These are phyloP conservation scores for Cichlasoma orientale DNA, from an alignment of 2,797 vertebrate genomes.

Conservation along the genomic window DNA sequence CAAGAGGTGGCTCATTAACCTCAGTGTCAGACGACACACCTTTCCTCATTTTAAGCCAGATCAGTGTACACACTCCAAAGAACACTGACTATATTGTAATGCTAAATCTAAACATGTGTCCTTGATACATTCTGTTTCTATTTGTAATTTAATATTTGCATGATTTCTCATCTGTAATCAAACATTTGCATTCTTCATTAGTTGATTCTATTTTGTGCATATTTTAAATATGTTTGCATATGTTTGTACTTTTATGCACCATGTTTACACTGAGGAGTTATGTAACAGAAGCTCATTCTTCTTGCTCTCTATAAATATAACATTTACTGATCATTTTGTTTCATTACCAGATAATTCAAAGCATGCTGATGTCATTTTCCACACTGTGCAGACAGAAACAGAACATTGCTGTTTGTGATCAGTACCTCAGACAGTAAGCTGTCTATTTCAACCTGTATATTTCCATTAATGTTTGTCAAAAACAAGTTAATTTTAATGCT, in stretches of 20 bases:
- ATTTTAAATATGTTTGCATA: background rate
- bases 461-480: too few relatives aligned
- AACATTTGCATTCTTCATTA: slow-evolving; percentile 20
- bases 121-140: slow-evolving; percentile 35
- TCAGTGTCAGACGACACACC: background rate
- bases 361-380: background rate
- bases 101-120: slow-evolving; percentile 6
- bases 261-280: slow-evolving; percentile 2
- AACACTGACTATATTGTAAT: background rate
- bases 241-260: background rate
- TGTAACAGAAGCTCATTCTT: background rate
- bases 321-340: background rate
- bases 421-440: background rate
- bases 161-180: slow-evolving; percentile 26
- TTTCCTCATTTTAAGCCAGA: background rate
- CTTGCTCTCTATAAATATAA: background rate
- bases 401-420: background rate
- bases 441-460: too few relatives aligned
- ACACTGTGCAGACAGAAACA: background rate
- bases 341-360: background rate
- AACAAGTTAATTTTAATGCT: too few relatives aligned
- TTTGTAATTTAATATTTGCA: slow-evolving; percentile 28
- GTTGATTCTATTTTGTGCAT: slow-evolving; percentile 2
- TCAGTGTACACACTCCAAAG: background rate
- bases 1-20: background rate